These are phyloP conservation scores for Enteromius trimaculatus DNA, from an alignment of 2,797 vertebrate genomes.

Conservation along the genomic window DNA sequence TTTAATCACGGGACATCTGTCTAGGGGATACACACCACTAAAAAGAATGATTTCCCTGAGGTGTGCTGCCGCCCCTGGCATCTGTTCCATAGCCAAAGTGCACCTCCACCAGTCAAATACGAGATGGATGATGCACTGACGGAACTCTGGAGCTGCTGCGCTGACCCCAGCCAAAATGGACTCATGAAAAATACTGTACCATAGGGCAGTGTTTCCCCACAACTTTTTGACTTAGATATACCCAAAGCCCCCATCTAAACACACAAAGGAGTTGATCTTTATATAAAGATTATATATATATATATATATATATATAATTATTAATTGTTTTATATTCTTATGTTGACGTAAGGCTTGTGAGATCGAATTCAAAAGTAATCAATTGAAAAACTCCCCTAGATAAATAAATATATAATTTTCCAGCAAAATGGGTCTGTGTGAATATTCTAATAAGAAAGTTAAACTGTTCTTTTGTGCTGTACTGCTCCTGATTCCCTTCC, in stretches of 20 bases:
- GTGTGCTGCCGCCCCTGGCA: constrained; percentile 67
- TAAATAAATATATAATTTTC: constrained; percentile 12
- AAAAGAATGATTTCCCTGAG: constrained; percentile 77
- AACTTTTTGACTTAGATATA: not conserved
- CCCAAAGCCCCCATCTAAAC: too few species aligned
- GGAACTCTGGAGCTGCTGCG: constrained; percentile 21
- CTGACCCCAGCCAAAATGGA: constrained; percentile 36
- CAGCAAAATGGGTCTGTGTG: constrained; percentile 18
- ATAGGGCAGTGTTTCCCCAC: constrained; percentile 25
- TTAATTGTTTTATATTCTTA: not conserved
- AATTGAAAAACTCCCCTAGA: constrained; percentile 23
- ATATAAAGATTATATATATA: not conserved
- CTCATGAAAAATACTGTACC: constrained; percentile 32
- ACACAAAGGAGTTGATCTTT: too few species aligned
- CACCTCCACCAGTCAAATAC: constrained; percentile 59
- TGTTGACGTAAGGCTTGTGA: not conserved
- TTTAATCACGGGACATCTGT: constrained; percentile 75
- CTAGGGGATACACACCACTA: constrained; percentile 67
- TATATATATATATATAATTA: not conserved
- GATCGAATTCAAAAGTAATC: constrained; percentile 25
- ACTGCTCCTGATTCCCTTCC: constrained; percentile 41
- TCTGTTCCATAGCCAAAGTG: constrained; percentile 67
- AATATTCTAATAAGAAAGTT: constrained; percentile 37
- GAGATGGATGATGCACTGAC: constrained; percentile 58
- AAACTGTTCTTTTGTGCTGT: constrained; percentile 21